These are phyloP conservation scores for Drosophila birchii DNA, from an alignment of 2,888 invertebrate genomes.

Conservation along the genomic window DNA sequence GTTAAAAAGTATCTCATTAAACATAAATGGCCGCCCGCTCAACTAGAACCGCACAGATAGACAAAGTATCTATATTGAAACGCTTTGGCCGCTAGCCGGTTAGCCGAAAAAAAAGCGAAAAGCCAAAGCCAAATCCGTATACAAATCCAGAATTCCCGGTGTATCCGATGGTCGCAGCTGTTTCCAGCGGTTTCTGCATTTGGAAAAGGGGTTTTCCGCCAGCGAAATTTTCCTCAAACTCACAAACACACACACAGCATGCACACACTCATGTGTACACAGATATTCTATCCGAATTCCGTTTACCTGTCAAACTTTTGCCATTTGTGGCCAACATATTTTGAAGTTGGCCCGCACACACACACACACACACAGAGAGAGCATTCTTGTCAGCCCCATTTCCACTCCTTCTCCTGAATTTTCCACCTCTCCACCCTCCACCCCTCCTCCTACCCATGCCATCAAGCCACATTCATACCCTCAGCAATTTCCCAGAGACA, in stretches of 20 bases:
- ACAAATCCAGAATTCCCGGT: conserved; percentile 15
- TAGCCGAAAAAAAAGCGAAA: conserved; percentile 9
- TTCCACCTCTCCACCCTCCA: background rate
- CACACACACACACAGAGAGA: conserved; percentile 28
- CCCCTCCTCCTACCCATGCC: conserved; percentile 6
- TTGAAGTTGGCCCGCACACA: conserved; percentile 66
- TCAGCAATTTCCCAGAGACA: conserved; percentile 57
- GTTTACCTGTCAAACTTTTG: conserved; percentile 81
- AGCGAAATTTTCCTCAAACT: conserved; percentile 17
- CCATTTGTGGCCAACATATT: conserved; percentile 81
- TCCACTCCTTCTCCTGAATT: conserved; percentile 10
- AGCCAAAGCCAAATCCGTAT: conserved; percentile 6
- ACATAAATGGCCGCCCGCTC: conserved; percentile 74
- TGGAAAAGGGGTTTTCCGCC: conserved; percentile 18
- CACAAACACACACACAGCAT: conserved; percentile 5
- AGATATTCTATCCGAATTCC: conserved; percentile 73
- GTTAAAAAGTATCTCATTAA: conserved; percentile 82
- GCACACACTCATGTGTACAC: conserved; percentile 25
- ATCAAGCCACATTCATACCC: conserved; percentile 18
- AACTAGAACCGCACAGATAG: conserved; percentile 66
- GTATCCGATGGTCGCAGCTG: conserved; percentile 39
- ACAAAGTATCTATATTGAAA: conserved; percentile 29
- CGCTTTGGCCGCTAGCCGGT: conserved; percentile 19
- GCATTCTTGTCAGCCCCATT: conserved; percentile 39
- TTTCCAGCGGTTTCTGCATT: conserved; percentile 37